Evolutionary conservation across 2,113 vertebrate species (phyloP).

Genomic region (Periophthalmodon schlosseri): DNA sequence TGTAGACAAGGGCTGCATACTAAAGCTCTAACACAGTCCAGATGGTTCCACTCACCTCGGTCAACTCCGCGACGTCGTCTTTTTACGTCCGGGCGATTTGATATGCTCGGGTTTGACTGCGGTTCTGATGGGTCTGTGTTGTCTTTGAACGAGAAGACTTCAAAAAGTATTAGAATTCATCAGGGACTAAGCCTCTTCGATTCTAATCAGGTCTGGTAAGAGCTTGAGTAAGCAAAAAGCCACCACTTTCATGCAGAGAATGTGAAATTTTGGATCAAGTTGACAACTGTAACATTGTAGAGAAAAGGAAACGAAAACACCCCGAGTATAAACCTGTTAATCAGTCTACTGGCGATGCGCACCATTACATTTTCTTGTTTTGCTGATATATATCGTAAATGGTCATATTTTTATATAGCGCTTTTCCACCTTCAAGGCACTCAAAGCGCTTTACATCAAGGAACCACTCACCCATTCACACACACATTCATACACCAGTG

Average conservation of each 20-base stretch:
- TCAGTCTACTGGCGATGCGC: too few relatives aligned
- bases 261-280: not conserved
- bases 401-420: too few relatives aligned
- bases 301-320: not conserved
- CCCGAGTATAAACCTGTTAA: too few relatives aligned
- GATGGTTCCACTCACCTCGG: slow-evolving; percentile 63
- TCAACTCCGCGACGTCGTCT: slow-evolving; percentile 40
- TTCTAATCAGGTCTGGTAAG: slow-evolving; percentile 30
- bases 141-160: slow-evolving; percentile 21
- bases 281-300: not conserved
- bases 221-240: slow-evolving; percentile 9
- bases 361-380: too few relatives aligned
- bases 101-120: slow-evolving; percentile 53
- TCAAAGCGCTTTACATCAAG: too few relatives aligned
- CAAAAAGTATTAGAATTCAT: slow-evolving; percentile 28
- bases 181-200: slow-evolving; percentile 32
- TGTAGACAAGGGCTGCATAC: slow-evolving; percentile 51
- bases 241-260: slow-evolving; percentile 7
- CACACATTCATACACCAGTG: too few relatives aligned
- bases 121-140: slow-evolving; percentile 31
- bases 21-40: slow-evolving; percentile 62
- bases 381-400: too few relatives aligned
- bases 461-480: too few relatives aligned
- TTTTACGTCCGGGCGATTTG: slow-evolving; percentile 36
- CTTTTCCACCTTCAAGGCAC: too few relatives aligned